Evolutionary conservation across 2,797 vertebrate genomes (phyloP).

Genomic region (Sebastes flavidus): DNA sequence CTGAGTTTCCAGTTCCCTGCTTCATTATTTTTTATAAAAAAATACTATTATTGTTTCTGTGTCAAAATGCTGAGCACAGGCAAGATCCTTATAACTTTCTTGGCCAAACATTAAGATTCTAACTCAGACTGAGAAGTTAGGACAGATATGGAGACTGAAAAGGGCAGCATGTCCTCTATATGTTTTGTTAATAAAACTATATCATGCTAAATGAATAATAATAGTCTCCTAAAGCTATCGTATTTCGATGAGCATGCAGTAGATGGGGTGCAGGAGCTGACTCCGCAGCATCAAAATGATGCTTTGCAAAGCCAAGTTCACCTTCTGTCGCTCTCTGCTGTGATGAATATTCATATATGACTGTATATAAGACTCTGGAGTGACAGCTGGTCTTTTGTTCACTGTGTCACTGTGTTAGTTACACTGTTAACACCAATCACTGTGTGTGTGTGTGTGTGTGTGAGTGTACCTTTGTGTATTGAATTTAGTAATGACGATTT

Average conservation of each 20-base stretch:
- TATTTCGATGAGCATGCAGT: background rate
- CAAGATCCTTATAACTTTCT: background rate
- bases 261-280: slow-evolving; percentile 7
- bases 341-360: slow-evolving; percentile 71
- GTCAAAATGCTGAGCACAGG: background rate
- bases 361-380: slow-evolving; percentile 36
- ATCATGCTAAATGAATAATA: background rate
- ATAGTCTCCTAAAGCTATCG: background rate
- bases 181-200: background rate
- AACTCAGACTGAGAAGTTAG: background rate
- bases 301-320: slow-evolving; percentile 37
- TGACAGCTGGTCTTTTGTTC: slow-evolving; percentile 77
- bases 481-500: slow-evolving; percentile 13
- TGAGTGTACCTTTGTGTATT: background rate
- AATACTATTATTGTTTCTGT: background rate
- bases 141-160: background rate
- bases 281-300: slow-evolving; percentile 8
- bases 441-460: background rate
- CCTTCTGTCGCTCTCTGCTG: slow-evolving; percentile 52
- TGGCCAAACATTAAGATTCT: background rate
- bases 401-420: slow-evolving; percentile 48
- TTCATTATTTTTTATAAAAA: background rate
- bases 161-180: background rate
- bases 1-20: background rate
- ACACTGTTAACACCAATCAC: slow-evolving; percentile 47